Evolutionary conservation across 2,888 invertebrate genomes (phyloP), one percentile per base, ranked within the genome.

Genomic region (Augochlorella aurata): DNA sequence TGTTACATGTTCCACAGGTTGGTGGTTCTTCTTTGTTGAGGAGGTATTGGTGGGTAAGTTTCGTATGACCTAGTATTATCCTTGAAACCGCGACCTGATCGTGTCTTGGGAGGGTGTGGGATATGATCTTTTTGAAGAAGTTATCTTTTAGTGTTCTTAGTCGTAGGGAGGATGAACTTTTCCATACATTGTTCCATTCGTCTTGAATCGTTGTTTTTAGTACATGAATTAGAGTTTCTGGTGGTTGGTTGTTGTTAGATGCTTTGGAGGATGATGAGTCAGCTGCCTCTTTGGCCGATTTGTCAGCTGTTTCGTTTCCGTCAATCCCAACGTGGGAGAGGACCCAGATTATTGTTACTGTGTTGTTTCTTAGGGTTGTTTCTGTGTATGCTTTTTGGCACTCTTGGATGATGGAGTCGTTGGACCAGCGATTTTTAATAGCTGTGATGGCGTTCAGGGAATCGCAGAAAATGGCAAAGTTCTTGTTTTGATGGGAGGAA

Each of bases 261-360:
- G n/a, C n/a, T n/a, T 50, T 0, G 1, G 52, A 2, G 18, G 50
- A 50, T 50, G 2, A 7, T 38, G 38, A 38, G 50, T 69, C 61
- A 21, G 58, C 38, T 66, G 52, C n/a, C n/a, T 54, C 52, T n/a
- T 21, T 54, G n/a, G 52, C 52, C n/a, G 52, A 21, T 50, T 50
- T 50, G 50, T 50, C 50, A 3, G 50, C 50, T 9, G n/a, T 9
- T 9, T 74, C 74, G 12, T 74, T 74, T 8, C 65, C 66, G 45
- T 5, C 18, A 4, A 54, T 24, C 5, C 72, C 49, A 0, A 63
- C 49, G 14, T 72, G 45, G 16, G 54, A 65, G 10, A 45, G 24
- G n/a, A 50, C 50, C 50, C n/a, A 54, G 7, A 24, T 12, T 73
- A 73, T 52, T 65, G 47, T 67, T 10, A 49, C n/a, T 10, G n/a